Percentiles rank a stretch among this genome's conserved stretches.
phyloP scores from a whole-genome alignment of 2,888 invertebrate genomes.

The Tipula helvola region DNA sequence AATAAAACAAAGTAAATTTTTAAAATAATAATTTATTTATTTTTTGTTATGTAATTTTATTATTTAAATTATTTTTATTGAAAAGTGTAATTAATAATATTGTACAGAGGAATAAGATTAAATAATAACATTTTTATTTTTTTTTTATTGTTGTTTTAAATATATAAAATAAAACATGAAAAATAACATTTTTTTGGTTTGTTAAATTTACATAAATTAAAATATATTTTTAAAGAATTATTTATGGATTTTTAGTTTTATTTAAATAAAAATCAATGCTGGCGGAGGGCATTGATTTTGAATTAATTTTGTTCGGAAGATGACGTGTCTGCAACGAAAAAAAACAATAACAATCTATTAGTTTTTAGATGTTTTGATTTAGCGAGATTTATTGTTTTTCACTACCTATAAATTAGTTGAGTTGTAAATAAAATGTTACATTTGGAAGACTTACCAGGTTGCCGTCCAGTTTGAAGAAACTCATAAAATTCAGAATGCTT shows the following conservation, averaged over 20 bases:
- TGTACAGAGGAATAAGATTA: neutral
- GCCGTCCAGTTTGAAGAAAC: too few species aligned
- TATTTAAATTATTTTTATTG: neutral
- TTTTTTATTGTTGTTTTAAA: neutral
- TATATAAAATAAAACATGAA: neutral
- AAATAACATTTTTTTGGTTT: neutral
- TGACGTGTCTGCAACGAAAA: neutral
- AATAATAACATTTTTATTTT: neutral
- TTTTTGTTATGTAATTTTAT: neutral
- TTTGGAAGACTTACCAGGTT: too few species aligned
- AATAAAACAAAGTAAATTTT: neutral
- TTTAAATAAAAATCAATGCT: neutral
- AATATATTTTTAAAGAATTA: neutral
- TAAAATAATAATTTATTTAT: neutral
- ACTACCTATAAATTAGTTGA: neutral
- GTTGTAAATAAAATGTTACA: too few species aligned
- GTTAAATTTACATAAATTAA: neutral
- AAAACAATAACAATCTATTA: neutral
- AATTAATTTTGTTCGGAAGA: neutral
- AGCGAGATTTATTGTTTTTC: neutral
- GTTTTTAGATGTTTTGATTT: neutral
- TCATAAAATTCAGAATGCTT: too few species aligned
- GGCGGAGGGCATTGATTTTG: neutral
- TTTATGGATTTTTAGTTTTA: neutral
- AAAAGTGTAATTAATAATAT: neutral